Evolutionary conservation across 2,888 invertebrate species (phyloP), one percentile per base, ranked within the genome.

Genomic region (Bembecia ichneumoniformis): DNA sequence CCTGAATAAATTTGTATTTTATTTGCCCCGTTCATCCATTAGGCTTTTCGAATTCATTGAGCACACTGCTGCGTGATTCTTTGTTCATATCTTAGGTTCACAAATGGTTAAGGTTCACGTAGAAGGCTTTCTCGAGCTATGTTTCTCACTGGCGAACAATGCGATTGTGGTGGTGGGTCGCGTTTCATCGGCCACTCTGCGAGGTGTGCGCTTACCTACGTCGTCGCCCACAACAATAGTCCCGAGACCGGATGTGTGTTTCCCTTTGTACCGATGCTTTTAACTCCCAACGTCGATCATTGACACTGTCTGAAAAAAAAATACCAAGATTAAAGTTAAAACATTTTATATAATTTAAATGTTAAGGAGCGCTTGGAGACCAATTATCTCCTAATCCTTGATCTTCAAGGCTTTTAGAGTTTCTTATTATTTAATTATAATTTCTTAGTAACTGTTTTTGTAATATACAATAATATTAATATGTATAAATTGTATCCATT

Each of bases 211-310:
- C 55, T 50, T 53, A 52, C 59, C 51, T 47, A 51, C 55, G 47
- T 52, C 55, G 54, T 52, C 63, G 49, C 53, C 54, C 53, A 52
- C 63, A 57, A 74, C 74, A 74, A 76, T 71, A 61, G 72, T 52
- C 52, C 49, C 58, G 61, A 62, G 64, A 59, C 69, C 77, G 77
- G 74, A 77, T 77, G 66, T 72, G 65, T 72, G 65, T 64, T 71
- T 66, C 63, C 64, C 66, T 77, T 76, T 77, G 71, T 74, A 66
- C 56, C 49, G 63, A 58, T 55, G 73, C 74, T 79, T 78, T 79
- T 74, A 75, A 74, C 68, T 69, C 63, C 60, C 58, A 57, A 58
- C 57, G 59, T 64, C 67, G 69, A 75, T 68, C 67, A 62, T 58
- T 54, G 56, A 57, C 52, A 62, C 61, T 53, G 68, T 59, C 59